phyloP scores from a whole-genome alignment of 2,797 vertebrate genomes.

The Mastacembelus armatus region DNA sequence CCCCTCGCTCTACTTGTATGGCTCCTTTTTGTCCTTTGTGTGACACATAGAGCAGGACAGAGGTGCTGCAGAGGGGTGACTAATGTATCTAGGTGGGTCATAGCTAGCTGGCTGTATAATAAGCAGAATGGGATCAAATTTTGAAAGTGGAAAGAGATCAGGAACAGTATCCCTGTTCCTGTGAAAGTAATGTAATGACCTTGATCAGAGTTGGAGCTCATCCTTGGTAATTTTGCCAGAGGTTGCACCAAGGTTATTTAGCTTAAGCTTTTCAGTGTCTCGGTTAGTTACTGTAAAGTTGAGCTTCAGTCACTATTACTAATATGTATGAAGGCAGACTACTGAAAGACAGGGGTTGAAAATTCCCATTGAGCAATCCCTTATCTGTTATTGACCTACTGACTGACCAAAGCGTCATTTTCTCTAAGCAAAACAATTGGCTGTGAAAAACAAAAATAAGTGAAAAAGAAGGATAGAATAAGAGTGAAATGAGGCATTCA shows the following conservation, averaged over 20 bases:
- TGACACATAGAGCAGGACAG: slow-evolving; percentile 50
- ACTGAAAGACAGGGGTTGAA: slow-evolving; percentile 22
- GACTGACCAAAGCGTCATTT: slow-evolving; percentile 69
- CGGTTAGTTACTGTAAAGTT: slow-evolving; percentile 20
- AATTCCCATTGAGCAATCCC: slow-evolving; percentile 36
- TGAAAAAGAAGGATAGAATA: slow-evolving; percentile 41
- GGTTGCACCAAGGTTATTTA: slow-evolving; percentile 68
- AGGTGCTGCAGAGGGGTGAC: slow-evolving; percentile 66
- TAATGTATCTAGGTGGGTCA: slow-evolving; percentile 78
- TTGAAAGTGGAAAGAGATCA: slow-evolving; percentile 70
- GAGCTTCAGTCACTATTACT: slow-evolving; percentile 20
- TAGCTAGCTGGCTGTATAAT: slow-evolving; percentile 63
- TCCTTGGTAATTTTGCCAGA: slow-evolving; percentile 66
- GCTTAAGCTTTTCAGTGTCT: slow-evolving; percentile 47
- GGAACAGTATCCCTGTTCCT: slow-evolving; percentile 42
- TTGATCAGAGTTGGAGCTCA: slow-evolving; percentile 61
- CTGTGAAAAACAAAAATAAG: slow-evolving; percentile 72
- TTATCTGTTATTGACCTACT: slow-evolving; percentile 65
- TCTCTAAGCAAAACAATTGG: slow-evolving; percentile 69
- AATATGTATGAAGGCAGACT: slow-evolving; percentile 34
- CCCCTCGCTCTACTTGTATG: slow-evolving; percentile 42
- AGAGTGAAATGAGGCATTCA: slow-evolving; percentile 78
- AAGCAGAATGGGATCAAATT: slow-evolving; percentile 76
- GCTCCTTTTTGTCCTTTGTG: slow-evolving; percentile 69
- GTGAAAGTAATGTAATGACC: slow-evolving; percentile 69